Evolutionary conservation across 2,113 vertebrate genomes (phyloP).

Genomic region (Nipponia nippon): DNA sequence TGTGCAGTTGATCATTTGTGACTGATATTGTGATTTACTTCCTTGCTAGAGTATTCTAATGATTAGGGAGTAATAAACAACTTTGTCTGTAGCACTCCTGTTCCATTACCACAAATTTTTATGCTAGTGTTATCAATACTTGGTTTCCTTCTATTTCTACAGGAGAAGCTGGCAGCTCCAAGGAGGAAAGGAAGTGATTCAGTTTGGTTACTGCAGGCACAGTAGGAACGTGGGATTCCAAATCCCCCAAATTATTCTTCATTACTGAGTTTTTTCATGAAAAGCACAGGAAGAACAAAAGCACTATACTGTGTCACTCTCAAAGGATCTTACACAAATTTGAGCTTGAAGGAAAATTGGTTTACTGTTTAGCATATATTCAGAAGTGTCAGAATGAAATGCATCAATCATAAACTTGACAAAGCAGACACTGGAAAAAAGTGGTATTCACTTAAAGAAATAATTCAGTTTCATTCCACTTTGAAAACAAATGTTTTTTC

Average conservation of each 20-base stretch:
- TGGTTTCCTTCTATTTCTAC: background rate
- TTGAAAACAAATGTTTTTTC: background rate
- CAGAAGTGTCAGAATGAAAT: background rate
- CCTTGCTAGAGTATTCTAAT: background rate
- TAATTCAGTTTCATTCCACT: background rate
- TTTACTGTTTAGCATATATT: background rate
- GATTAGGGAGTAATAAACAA: background rate
- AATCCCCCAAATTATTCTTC: background rate
- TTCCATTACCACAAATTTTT: background rate
- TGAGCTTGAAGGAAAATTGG: background rate
- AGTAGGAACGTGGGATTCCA: background rate
- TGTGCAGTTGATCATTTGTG: background rate
- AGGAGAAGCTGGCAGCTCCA: background rate
- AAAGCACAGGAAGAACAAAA: background rate
- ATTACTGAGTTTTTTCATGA: background rate
- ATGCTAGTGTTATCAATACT: background rate
- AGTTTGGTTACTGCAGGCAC: background rate
- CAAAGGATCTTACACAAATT: background rate
- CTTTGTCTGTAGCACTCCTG: background rate
- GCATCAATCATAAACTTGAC: background rate
- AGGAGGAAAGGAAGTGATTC: background rate
- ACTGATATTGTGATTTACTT: background rate
- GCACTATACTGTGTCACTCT: background rate
- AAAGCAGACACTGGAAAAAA: background rate
- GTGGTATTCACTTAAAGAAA: background rate